Conservation (phyloP, 2,113 vertebrate species). For the Henicopernis longicauda region DNA sequence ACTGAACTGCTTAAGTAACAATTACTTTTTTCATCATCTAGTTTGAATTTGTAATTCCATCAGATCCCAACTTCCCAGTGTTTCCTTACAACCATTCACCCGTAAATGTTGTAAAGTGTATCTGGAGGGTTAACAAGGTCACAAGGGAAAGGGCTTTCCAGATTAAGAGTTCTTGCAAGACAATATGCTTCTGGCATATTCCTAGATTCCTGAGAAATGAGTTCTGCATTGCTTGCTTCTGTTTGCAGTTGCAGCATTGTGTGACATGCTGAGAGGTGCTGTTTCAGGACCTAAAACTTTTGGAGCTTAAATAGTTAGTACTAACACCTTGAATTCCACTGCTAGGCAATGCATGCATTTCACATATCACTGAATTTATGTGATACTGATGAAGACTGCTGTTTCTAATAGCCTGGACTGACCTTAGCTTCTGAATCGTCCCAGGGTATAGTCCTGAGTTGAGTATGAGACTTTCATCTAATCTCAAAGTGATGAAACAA, state of each 20-base stretch:
- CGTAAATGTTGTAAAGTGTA: neutral
- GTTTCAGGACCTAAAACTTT: neutral
- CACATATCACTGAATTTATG: neutral
- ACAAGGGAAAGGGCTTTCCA: neutral
- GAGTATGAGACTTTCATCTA: neutral
- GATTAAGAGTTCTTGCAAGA: neutral
- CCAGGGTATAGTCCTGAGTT: neutral
- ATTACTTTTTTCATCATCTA: neutral
- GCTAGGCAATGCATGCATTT: neutral
- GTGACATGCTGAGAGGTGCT: neutral
- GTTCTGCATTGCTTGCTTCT: neutral
- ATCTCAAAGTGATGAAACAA: neutral
- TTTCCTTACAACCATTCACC: neutral
- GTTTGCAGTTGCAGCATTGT: neutral
- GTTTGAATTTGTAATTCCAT: neutral
- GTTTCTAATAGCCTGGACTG: neutral
- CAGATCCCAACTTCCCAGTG: neutral
- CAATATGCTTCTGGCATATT: fast-evolving
- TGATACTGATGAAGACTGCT: neutral
- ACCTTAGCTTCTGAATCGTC: neutral
- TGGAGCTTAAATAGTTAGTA: neutral
- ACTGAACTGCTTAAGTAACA: neutral
- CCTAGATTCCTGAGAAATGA: neutral
- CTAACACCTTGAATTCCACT: neutral
- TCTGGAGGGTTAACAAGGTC: neutral